Base-by-base conservation (phyloP, 2,888 invertebrate species). In the Sminthurinus aureus region DNA sequence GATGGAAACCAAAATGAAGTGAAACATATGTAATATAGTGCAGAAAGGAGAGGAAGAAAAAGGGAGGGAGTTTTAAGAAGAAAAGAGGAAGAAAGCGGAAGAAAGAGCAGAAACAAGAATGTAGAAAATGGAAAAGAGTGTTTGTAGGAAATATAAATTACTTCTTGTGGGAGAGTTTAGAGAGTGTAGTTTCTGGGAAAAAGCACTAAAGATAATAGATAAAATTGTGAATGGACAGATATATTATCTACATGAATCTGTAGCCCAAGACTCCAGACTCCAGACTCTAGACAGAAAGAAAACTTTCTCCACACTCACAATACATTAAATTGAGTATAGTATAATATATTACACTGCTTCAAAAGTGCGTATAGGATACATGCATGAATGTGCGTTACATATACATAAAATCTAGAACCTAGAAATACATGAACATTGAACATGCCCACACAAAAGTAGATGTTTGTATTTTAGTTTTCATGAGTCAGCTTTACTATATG, bases 161-260 rank as follows among this genome's bases (percentile, higher is more conserved):
- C 71, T 22, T 71, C 26, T 58, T 58, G 58, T 18, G 58, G 18
- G 58, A 58, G 58, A 58, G 58, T 18, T 15, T 13, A 6, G 58
- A 58, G 58, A 6, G 58, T 13, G 4, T 13, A 58, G 58, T 58
- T 2, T 71, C 24, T 22, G 0, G 22, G 24, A 22, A 9, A 71
- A 71, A 71, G 26, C 24, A 71, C 71, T 71, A 71, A 71, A 71
- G 71, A 71, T 71, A 71, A 71, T 71, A 71, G 71, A 71, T 71
- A 71, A 71, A 22, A 20, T 22, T 20, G 71, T 22, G 71, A 71
- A 24, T 71, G 71, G 71, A 24, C 24, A 38, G 38, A 38, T 38
- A 38, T 38, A 38, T 38, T 38, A 38, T 38, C 38, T 38, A 38
- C 38, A 38, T 38, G 6, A 38, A 38, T 38, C 38, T 38, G 38